Evolutionary conservation across 2,888 invertebrate genomes (phyloP).

Genomic region (Agapostemon virescens): DNA sequence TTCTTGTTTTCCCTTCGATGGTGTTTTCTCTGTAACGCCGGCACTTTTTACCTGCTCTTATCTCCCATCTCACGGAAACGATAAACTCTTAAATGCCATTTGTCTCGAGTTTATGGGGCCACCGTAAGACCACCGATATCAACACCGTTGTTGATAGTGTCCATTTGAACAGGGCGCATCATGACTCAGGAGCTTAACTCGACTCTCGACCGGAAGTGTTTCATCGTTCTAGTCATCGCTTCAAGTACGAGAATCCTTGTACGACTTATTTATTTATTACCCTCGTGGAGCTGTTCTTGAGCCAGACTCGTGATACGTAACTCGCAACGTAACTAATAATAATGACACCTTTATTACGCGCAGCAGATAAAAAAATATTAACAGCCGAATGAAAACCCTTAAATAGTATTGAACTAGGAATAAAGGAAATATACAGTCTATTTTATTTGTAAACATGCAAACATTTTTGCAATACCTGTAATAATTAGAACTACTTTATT

Average conservation of each 20-base stretch:
- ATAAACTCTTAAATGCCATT: constrained; percentile 70
- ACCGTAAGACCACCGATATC: constrained; percentile 67
- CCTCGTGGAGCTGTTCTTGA: neutral
- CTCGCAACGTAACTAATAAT: neutral
- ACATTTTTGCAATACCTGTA: neutral
- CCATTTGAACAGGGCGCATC: constrained; percentile 61
- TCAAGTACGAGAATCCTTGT: constrained; percentile 8
- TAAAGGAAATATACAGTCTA: neutral
- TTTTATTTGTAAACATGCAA: neutral
- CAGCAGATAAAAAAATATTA: neutral
- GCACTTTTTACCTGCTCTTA: neutral
- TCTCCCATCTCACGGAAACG: constrained; percentile 37
- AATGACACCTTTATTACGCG: neutral
- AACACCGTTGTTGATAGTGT: constrained; percentile 68
- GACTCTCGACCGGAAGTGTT: constrained; percentile 31
- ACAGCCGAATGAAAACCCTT: neutral
- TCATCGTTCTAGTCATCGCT: constrained; percentile 12
- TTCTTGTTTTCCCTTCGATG: constrained; percentile 34
- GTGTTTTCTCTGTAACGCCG: neutral
- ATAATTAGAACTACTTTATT: too few relatives aligned
- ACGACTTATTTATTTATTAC: constrained; percentile 43
- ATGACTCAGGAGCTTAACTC: constrained; percentile 47
- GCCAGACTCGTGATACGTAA: neutral
- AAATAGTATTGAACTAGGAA: neutral
- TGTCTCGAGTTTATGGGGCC: constrained; percentile 70